Evolutionary conservation across 2,113 vertebrate genomes (phyloP).

Genomic region (Heteronetta atricapilla): DNA sequence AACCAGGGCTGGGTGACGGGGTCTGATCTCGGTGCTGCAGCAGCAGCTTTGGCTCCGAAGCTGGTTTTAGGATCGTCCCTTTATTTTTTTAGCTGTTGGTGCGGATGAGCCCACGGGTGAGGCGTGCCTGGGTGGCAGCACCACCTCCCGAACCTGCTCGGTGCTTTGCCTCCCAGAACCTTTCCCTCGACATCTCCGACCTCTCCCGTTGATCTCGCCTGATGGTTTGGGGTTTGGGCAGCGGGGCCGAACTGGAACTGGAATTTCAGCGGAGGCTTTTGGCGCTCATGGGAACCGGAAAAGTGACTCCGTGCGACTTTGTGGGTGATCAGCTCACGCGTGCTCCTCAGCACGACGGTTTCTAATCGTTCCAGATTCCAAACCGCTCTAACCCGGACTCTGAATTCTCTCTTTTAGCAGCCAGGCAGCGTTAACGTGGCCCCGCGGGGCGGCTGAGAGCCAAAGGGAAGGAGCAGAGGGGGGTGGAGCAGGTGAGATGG

Average conservation of each 20-base stretch:
- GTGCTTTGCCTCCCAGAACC: background rate
- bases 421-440: background rate
- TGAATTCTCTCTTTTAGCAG: background rate
- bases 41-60: background rate
- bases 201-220: background rate
- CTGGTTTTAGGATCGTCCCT: rapidly evolving
- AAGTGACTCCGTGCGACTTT: rapidly evolving
- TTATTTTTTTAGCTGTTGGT: background rate
- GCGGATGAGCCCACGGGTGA: background rate
- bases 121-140: background rate
- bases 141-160: background rate
- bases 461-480: background rate
- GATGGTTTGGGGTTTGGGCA: background rate
- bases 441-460: background rate
- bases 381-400: too few relatives aligned
- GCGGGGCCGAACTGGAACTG: background rate
- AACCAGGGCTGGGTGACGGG: rapidly evolving
- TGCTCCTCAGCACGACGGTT: background rate
- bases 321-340: background rate
- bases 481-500: background rate
- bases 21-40: background rate
- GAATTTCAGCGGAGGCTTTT: background rate
- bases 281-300: background rate
- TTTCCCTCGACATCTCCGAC: background rate
- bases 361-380: too few relatives aligned